Conservation (phyloP, 1,140 invertebrate genomes). For the Anthonomus grandis region DNA sequence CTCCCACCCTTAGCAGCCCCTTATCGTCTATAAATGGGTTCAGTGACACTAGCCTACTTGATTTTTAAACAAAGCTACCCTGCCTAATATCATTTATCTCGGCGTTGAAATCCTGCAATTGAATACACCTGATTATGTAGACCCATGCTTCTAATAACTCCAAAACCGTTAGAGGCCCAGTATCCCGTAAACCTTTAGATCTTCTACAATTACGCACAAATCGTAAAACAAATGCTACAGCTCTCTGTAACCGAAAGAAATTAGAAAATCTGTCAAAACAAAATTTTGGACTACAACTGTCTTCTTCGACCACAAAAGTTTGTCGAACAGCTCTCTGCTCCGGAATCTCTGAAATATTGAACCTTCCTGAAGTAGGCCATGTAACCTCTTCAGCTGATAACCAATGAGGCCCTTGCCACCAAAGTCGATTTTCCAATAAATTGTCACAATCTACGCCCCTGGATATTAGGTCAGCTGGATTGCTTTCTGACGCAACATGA, state of each 20-base stretch:
- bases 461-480: slow-evolving; percentile 40
- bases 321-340: neutral
- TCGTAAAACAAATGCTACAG: neutral
- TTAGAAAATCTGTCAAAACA: neutral
- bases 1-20: neutral
- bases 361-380: neutral
- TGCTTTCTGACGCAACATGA: slow-evolving; percentile 34
- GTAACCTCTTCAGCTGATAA: neutral
- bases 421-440: neutral
- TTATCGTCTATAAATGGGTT: neutral
- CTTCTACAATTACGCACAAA: slow-evolving; percentile 25
- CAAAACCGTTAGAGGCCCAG: neutral
- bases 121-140: neutral
- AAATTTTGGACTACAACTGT: neutral
- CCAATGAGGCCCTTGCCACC: neutral
- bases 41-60: too few relatives aligned
- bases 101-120: neutral
- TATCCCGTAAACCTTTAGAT: neutral
- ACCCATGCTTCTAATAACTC: neutral
- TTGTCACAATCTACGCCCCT: slow-evolving; percentile 20
- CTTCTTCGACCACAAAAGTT: neutral
- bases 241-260: neutral
- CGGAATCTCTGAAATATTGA: neutral
- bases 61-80: neutral
- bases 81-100: neutral